A percentile compares a stretch with the other conserved stretches of the same genome.
Conservation (phyloP, 2,797 vertebrate species). For the Pipistrellus nathusii region DNA sequence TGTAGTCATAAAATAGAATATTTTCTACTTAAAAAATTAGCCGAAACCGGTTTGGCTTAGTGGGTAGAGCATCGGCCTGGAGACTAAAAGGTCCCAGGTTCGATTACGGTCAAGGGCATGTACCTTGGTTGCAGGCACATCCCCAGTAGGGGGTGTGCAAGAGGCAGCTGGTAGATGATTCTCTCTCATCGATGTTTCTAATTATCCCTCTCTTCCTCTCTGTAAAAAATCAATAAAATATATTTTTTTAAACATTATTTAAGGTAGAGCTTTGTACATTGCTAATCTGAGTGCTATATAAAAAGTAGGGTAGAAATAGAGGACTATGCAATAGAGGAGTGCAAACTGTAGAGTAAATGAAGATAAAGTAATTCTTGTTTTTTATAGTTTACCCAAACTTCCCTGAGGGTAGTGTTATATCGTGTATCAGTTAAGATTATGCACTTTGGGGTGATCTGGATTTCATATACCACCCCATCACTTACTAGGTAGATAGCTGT, state of each 20-base stretch:
- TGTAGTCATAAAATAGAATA: constrained; percentile 27
- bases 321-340: not conserved
- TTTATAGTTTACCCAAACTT: not conserved
- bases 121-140: too few relatives aligned
- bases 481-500: not conserved
- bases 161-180: too few relatives aligned
- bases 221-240: too few relatives aligned
- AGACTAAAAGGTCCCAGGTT: too few relatives aligned
- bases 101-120: too few relatives aligned
- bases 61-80: too few relatives aligned
- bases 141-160: too few relatives aligned
- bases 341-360: not conserved
- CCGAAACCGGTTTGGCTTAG: too few relatives aligned
- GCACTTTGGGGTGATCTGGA: not conserved
- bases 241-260: not conserved
- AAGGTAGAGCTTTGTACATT: constrained; percentile 32
- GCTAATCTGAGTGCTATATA: not conserved
- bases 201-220: too few relatives aligned
- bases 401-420: not conserved
- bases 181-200: too few relatives aligned
- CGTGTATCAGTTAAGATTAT: constrained; percentile 3
- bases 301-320: not conserved
- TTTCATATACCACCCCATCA: not conserved
- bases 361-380: not conserved
- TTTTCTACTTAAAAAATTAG: constrained; percentile 14